Conservation (phyloP, 2,888 invertebrate genomes). For the Cartodere bifasciata region DNA sequence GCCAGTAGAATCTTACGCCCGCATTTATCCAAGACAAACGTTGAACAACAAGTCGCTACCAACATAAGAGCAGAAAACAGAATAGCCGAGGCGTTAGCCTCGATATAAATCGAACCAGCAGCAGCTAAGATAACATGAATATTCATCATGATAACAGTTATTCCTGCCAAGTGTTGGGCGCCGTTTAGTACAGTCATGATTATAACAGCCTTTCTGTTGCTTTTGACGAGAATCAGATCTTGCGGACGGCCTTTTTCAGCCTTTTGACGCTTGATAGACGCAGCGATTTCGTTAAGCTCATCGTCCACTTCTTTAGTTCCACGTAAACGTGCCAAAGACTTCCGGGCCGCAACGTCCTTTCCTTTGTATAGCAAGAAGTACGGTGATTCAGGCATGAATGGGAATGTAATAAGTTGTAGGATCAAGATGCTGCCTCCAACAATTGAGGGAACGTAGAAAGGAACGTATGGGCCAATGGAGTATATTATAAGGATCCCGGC, state of each 20-base stretch:
- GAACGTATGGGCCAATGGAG: conserved; percentile 27
- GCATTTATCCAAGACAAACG: conserved; percentile 27
- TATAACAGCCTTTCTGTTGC: conserved; percentile 28
- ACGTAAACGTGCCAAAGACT: conserved; percentile 24
- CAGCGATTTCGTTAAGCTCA: conserved; percentile 27
- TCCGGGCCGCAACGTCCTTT: conserved; percentile 24
- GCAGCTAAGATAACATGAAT: conserved; percentile 28
- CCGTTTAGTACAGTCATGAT: conserved; percentile 31
- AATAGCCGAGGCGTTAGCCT: conserved; percentile 25
- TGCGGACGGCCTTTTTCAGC: conserved; percentile 26
- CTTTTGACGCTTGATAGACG: conserved; percentile 27
- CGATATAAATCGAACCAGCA: conserved; percentile 26
- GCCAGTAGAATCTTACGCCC: conserved; percentile 29
- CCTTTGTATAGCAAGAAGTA: conserved; percentile 28
- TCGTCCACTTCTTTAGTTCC: conserved; percentile 21
- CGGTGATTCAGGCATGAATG: conserved; percentile 33
- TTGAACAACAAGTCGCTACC: conserved; percentile 23
- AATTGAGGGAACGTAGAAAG: conserved; percentile 27
- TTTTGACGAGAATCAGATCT: conserved; percentile 27
- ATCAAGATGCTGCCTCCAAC: conserved; percentile 25
- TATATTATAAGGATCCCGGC: conserved; percentile 24
- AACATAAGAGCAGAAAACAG: conserved; percentile 30
- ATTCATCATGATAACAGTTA: conserved; percentile 33
- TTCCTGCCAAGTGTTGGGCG: conserved; percentile 30
- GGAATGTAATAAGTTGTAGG: conserved; percentile 25